These are phyloP conservation scores for Colletes collaris DNA, from an alignment of 2,888 invertebrate genomes.

Conservation along the genomic window DNA sequence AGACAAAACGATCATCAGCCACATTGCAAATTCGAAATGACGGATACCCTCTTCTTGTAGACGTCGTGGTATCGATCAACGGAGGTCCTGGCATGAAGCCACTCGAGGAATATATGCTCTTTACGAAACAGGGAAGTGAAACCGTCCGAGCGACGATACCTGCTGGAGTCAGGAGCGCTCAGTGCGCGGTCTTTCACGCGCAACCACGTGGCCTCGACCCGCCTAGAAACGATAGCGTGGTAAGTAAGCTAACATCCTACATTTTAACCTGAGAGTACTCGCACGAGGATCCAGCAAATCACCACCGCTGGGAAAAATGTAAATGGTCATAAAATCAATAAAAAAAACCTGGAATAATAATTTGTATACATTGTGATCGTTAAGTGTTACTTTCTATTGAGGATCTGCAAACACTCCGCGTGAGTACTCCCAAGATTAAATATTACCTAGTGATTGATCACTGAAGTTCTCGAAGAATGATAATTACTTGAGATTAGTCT, in stretches of 20 bases:
- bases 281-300: too few relatives aligned
- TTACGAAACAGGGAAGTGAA: conserved; percentile 92
- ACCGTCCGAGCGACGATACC: conserved; percentile 94
- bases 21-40: conserved; percentile 56
- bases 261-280: too few relatives aligned
- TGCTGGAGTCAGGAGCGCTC: conserved; percentile 93
- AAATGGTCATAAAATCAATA: too few relatives aligned
- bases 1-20: conserved; percentile 58
- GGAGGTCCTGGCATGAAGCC: conserved; percentile 90
- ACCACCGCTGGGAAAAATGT: too few relatives aligned
- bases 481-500: too few relatives aligned
- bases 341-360: too few relatives aligned
- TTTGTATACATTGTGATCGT: too few relatives aligned
- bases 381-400: too few relatives aligned
- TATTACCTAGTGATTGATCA: too few relatives aligned
- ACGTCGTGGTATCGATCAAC: conserved; percentile 93
- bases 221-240: conserved; percentile 83
- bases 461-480: too few relatives aligned
- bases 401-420: too few relatives aligned
- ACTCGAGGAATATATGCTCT: conserved; percentile 95
- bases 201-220: conserved; percentile 80
- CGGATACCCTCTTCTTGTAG: conserved; percentile 83
- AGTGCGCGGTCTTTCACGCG: conserved; percentile 90
- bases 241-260: conserved; percentile 63
- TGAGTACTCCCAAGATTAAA: too few relatives aligned